Conservation (phyloP, 2,888 invertebrate species). For the Epinotia ramella region DNA sequence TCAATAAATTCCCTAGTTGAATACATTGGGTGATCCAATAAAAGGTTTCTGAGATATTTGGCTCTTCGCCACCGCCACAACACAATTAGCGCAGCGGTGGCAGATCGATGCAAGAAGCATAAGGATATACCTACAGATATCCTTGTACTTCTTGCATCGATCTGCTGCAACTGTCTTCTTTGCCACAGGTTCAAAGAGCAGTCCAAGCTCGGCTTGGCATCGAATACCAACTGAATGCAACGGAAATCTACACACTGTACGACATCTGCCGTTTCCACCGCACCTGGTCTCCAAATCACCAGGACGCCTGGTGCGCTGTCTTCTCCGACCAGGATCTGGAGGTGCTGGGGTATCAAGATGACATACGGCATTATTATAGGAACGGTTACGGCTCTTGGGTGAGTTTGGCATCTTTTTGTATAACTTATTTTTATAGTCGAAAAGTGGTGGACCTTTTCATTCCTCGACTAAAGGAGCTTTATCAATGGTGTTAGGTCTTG, state of each 20-base stretch:
- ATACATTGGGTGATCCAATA: too few relatives aligned
- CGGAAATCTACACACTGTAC: conserved; percentile 85
- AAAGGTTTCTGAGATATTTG: too few relatives aligned
- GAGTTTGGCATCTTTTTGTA: neutral
- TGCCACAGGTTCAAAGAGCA: conserved; percentile 51
- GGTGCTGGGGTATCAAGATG: conserved; percentile 88
- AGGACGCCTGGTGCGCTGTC: conserved; percentile 88
- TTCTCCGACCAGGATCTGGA: conserved; percentile 87
- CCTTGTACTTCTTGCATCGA: too few relatives aligned
- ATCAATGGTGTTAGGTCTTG: too few relatives aligned
- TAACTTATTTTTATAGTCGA: too few relatives aligned
- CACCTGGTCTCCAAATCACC: conserved; percentile 66
- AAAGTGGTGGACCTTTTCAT: too few relatives aligned
- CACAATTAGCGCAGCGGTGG: too few relatives aligned
- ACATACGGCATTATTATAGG: conserved; percentile 87
- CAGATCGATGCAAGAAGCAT: too few relatives aligned
- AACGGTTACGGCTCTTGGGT: conserved; percentile 50
- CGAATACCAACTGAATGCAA: conserved; percentile 50
- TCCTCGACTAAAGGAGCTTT: too few relatives aligned
- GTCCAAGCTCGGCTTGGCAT: conserved; percentile 75
- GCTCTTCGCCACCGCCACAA: too few relatives aligned
- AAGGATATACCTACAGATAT: conserved; percentile 51
- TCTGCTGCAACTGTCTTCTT: too few relatives aligned
- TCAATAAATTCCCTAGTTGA: too few relatives aligned
- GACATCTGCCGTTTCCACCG: conserved; percentile 90